These are phyloP conservation scores for Leucosticte australis DNA, from an alignment of 2,113 vertebrate genomes.

Conservation along the genomic window DNA sequence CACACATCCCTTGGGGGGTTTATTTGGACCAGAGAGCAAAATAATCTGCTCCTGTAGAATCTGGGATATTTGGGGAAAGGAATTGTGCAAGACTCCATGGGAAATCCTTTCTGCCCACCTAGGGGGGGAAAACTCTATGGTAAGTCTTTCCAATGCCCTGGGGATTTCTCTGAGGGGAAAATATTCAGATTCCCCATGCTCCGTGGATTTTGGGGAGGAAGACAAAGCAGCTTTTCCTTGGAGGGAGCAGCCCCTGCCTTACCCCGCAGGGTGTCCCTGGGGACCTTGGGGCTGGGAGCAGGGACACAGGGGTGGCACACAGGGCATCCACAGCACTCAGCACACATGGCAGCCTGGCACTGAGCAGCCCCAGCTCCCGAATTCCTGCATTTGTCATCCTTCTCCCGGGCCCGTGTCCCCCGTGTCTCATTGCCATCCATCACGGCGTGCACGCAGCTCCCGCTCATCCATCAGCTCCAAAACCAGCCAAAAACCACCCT, in stretches of 20 bases:
- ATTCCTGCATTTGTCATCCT: not conserved
- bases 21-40: not conserved
- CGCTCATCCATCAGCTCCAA: not conserved
- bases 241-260: not conserved
- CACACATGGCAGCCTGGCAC: rapidly evolving
- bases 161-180: not conserved
- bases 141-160: not conserved
- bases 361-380: rapidly evolving
- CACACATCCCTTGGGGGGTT: not conserved
- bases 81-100: not conserved
- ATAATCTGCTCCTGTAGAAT: not conserved
- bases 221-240: not conserved
- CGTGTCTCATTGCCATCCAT: rapidly evolving
- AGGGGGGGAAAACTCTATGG: not conserved
- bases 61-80: not conserved
- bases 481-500: not conserved
- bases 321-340: rapidly evolving
- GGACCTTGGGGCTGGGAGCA: not conserved
- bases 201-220: not conserved
- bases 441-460: not conserved
- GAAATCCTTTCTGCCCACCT: not conserved
- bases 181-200: not conserved
- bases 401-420: not conserved
- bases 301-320: not conserved
- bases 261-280: not conserved